A percentile compares a stretch with the other conserved stretches of the same genome.
These are phyloP conservation scores for Lagenorhynchus albirostris DNA, from an alignment of 2,113 vertebrate genomes.

Conservation along the genomic window DNA sequence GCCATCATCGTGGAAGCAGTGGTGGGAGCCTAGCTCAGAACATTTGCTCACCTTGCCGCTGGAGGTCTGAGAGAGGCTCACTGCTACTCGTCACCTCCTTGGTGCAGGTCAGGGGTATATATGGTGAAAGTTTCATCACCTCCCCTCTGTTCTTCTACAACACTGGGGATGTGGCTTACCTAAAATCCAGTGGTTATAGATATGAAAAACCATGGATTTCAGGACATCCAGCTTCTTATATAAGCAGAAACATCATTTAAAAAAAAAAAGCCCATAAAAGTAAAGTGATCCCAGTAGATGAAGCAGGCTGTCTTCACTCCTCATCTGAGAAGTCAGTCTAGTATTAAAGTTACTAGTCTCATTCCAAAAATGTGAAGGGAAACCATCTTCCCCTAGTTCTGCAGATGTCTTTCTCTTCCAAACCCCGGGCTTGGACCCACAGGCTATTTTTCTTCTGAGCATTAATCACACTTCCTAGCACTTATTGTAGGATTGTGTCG, in stretches of 20 bases:
- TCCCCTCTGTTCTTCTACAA: neutral
- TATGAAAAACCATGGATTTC: neutral
- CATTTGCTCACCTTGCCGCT: neutral
- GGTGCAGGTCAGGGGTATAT: neutral
- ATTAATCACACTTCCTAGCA: neutral
- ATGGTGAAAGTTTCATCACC: neutral
- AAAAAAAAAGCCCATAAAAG: neutral
- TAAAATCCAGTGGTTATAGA: neutral
- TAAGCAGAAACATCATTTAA: neutral
- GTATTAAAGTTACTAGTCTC: neutral
- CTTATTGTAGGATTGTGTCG: neutral
- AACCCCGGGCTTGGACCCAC: neutral
- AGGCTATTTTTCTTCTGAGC: neutral
- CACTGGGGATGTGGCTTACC: neutral
- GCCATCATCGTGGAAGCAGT: neutral
- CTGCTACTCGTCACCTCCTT: rapidly evolving
- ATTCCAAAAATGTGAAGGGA: neutral
- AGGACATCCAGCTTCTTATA: neutral
- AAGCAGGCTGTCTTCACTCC: neutral
- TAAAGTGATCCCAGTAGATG: neutral
- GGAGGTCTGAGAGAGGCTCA: neutral
- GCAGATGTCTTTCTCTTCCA: neutral
- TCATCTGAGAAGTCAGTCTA: neutral
- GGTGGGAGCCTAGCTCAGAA: rapidly evolving
- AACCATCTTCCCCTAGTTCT: neutral